Percentiles rank a stretch among this genome's conserved stretches.
Conservation (phyloP, 2,888 invertebrate species). For the Andrena praecox region DNA sequence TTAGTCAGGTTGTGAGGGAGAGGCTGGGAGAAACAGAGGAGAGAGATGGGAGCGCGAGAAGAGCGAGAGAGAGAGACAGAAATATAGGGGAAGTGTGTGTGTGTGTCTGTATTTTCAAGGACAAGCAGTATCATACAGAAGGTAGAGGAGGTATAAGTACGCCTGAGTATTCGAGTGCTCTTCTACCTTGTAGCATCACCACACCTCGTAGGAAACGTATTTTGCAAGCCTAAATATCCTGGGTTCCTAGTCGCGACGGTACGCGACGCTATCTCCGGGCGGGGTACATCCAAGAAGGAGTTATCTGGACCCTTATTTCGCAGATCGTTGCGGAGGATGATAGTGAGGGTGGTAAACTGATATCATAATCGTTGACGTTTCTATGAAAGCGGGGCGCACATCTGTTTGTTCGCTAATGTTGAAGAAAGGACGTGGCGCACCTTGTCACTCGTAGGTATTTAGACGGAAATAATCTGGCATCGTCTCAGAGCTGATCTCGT, state of each 20-base stretch:
- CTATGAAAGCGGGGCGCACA: conserved; percentile 39
- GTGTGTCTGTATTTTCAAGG: conserved; percentile 69
- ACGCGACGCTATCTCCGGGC: conserved; percentile 61
- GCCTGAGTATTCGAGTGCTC: conserved; percentile 76
- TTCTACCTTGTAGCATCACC: conserved; percentile 67
- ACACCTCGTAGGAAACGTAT: conserved; percentile 76
- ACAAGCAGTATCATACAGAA: conserved; percentile 67
- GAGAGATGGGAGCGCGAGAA: conserved; percentile 29
- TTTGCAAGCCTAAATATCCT: conserved; percentile 77
- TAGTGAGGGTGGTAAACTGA: conserved; percentile 48
- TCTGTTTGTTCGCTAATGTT: conserved; percentile 29
- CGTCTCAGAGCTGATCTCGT: background rate
- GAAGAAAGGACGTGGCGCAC: conserved; percentile 7
- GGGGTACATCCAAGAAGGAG: conserved; percentile 58
- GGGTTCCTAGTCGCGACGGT: conserved; percentile 46
- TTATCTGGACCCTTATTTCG: conserved; percentile 70
- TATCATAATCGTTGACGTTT: conserved; percentile 48
- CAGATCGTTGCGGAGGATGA: conserved; percentile 62
- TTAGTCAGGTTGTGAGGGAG: conserved; percentile 75
- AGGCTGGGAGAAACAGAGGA: conserved; percentile 53
- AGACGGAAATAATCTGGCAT: background rate
- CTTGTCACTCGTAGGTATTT: background rate
- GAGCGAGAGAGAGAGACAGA: conserved; percentile 29
- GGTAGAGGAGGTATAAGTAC: conserved; percentile 73
- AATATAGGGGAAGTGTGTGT: conserved; percentile 32